These are phyloP conservation scores for Cynoglossus semilaevis DNA, from an alignment of 2,113 vertebrate species.

Conservation along the genomic window DNA sequence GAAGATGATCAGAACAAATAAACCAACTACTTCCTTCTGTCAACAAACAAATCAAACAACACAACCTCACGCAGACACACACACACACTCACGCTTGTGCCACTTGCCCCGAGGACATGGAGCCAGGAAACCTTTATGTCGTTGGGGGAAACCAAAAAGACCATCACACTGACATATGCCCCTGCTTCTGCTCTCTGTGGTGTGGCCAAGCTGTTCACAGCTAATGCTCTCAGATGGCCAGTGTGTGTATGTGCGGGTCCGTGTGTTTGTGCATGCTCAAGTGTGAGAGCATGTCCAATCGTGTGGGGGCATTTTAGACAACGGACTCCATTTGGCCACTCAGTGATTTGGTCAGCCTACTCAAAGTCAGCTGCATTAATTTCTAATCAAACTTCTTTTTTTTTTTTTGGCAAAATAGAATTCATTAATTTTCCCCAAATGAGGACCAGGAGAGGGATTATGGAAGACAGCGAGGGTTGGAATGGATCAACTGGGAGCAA, in stretches of 20 bases:
- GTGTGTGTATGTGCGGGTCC: slow-evolving; percentile 32
- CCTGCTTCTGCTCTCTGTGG: slow-evolving; percentile 75
- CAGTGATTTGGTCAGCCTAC: slow-evolving; percentile 34
- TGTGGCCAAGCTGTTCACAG: slow-evolving; percentile 74
- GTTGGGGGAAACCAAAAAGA: slow-evolving; percentile 73
- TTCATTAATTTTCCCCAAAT: slow-evolving; percentile 33
- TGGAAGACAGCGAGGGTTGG: slow-evolving; percentile 12
- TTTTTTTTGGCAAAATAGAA: slow-evolving; percentile 30
- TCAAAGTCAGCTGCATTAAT: slow-evolving; percentile 41
- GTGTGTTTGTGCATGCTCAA: slow-evolving; percentile 35
- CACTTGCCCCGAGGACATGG: slow-evolving; percentile 68
- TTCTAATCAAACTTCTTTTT: slow-evolving; percentile 35
- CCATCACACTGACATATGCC: slow-evolving; percentile 76
- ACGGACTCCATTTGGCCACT: slow-evolving; percentile 56
- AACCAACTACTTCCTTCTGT: not conserved
- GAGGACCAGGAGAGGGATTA: slow-evolving; percentile 15
- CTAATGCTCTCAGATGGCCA: slow-evolving; percentile 73
- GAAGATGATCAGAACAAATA: not conserved
- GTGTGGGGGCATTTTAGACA: slow-evolving; percentile 66
- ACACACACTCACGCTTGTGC: slow-evolving; percentile 22
- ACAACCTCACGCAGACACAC: slow-evolving; percentile 15
- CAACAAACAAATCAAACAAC: slow-evolving; percentile 41
- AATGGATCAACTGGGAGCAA: slow-evolving; percentile 39
- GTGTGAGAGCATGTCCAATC: slow-evolving; percentile 65
- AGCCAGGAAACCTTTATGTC: slow-evolving; percentile 75